Conservation (phyloP, 2,113 vertebrate genomes). For the Numida meleagris region DNA sequence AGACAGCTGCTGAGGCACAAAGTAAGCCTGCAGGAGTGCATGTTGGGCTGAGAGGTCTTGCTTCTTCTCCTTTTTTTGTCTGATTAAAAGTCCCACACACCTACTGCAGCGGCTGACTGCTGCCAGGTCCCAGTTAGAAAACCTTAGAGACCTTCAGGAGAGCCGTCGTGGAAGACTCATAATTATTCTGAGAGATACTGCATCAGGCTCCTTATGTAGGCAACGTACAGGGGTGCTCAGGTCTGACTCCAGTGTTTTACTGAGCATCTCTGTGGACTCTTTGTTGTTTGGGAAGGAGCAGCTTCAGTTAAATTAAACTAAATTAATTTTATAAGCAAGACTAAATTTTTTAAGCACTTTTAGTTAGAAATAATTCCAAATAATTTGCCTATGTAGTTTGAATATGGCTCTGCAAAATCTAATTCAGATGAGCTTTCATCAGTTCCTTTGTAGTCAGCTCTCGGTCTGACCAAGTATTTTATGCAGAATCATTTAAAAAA, state of each 20-base stretch:
- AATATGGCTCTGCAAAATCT: background rate
- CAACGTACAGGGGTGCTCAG: background rate
- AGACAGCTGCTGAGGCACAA: background rate
- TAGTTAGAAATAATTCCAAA: background rate
- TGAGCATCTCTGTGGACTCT: background rate
- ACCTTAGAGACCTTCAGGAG: background rate
- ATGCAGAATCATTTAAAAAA: accelerated
- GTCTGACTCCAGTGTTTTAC: background rate
- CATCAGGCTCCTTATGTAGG: background rate
- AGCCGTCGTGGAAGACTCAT: background rate
- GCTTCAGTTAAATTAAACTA: background rate
- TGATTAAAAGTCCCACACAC: no score
- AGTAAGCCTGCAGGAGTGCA: accelerated
- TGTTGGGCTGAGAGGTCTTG: background rate
- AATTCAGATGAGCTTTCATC: accelerated
- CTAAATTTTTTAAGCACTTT: background rate
- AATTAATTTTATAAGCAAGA: background rate
- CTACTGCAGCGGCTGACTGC: background rate
- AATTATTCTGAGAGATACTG: no score
- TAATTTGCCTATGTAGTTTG: background rate
- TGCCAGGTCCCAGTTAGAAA: background rate
- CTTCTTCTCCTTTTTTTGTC: background rate
- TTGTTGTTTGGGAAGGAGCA: background rate
- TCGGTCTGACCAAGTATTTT: background rate
- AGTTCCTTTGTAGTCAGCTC: background rate